Conservation (phyloP, 2,888 invertebrate genomes). For the Aspidiotus rigidus region DNA sequence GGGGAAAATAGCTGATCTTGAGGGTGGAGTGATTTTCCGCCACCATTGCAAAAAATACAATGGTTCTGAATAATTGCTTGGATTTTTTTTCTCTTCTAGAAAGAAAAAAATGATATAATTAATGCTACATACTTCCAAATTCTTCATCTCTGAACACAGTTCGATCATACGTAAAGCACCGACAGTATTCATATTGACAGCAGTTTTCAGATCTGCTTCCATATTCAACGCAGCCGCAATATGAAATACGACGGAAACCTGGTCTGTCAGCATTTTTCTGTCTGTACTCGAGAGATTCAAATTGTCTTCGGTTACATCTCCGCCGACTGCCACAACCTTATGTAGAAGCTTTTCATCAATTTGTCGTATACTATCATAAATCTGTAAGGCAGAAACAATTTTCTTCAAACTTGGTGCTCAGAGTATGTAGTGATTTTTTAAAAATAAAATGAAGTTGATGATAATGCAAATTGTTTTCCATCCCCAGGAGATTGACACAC, state of each 20-base stretch:
- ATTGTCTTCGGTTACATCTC: slow-evolving; percentile 59
- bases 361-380: slow-evolving; percentile 47
- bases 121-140: slow-evolving; percentile 49
- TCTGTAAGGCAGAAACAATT: neutral
- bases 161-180: slow-evolving; percentile 73
- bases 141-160: slow-evolving; percentile 65
- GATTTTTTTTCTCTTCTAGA: too few relatives aligned
- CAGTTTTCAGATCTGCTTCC: slow-evolving; percentile 79
- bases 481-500: too few relatives aligned
- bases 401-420: too few relatives aligned
- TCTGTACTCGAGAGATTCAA: slow-evolving; percentile 56
- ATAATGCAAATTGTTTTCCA: too few relatives aligned
- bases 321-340: slow-evolving; percentile 64
- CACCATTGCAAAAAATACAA: too few relatives aligned
- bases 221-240: slow-evolving; percentile 87
- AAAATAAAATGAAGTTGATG: too few relatives aligned
- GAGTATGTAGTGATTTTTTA: too few relatives aligned
- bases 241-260: slow-evolving; percentile 79
- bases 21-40: too few relatives aligned
- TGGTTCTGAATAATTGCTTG: too few relatives aligned
- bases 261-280: slow-evolving; percentile 52
- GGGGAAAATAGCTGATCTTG: too few relatives aligned
- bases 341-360: slow-evolving; percentile 59
- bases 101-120: too few relatives aligned
- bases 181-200: slow-evolving; percentile 80